phyloP scores from a whole-genome alignment of 2,113 vertebrate species.

The Trogon surrucura region DNA sequence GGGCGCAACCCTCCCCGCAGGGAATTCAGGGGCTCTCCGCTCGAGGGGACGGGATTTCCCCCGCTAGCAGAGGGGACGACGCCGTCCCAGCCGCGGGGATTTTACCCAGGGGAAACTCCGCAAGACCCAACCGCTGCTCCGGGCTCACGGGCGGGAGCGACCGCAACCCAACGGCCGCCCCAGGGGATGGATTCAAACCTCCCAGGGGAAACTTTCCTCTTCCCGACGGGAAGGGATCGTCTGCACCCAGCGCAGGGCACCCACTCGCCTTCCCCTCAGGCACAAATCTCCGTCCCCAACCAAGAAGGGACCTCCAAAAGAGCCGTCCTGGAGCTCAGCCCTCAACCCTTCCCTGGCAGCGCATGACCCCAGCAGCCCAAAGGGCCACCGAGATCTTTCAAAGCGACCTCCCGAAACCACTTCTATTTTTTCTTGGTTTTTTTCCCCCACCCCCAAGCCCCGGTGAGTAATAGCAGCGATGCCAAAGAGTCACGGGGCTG shows the following conservation, averaged over 20 bases:
- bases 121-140: background rate
- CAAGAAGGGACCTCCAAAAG: background rate
- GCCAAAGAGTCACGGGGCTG: background rate
- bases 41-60: background rate
- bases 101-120: conserved; percentile 16
- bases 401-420: background rate
- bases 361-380: fast-evolving
- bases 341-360: background rate
- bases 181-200: background rate
- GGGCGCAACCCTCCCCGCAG: background rate
- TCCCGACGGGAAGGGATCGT: background rate
- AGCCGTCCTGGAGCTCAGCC: fast-evolving
- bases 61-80: background rate
- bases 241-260: background rate
- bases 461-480: background rate
- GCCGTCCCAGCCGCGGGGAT: background rate
- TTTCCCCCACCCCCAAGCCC: background rate
- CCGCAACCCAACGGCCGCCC: background rate
- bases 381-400: background rate
- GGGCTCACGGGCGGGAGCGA: fast-evolving
- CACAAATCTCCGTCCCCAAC: background rate
- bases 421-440: background rate
- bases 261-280: background rate
- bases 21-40: background rate
- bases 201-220: background rate